Conservation (phyloP, 2,113 vertebrate species). For the Astur gentilis region DNA sequence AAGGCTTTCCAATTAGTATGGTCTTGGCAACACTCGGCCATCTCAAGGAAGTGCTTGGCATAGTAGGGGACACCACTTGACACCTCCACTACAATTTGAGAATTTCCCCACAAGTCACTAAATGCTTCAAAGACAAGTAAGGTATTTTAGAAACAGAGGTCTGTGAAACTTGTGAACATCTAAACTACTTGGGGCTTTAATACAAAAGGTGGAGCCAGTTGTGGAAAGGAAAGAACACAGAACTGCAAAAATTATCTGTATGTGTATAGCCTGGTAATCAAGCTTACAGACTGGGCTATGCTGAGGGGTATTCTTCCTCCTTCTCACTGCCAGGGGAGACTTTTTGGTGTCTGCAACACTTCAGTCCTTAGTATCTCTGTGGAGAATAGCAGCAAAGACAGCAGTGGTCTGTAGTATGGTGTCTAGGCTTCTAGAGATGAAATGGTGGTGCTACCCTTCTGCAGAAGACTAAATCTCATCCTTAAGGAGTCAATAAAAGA, state of each 20-base stretch:
- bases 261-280: background rate
- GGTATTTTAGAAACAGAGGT: background rate
- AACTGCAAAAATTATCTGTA: background rate
- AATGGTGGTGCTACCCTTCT: background rate
- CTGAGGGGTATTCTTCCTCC: background rate
- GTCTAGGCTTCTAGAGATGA: background rate
- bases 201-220: background rate
- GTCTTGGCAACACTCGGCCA: background rate
- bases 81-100: background rate
- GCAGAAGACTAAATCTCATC: background rate
- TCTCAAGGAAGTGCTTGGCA: background rate
- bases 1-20: background rate
- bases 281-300: background rate
- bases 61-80: background rate
- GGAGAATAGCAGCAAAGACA: background rate
- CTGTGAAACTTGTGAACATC: background rate
- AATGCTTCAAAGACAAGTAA: background rate
- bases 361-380: background rate
- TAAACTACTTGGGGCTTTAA: background rate
- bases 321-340: background rate
- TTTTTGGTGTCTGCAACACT: background rate
- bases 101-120: background rate
- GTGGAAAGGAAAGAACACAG: background rate
- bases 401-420: background rate
- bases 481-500: background rate